These are phyloP conservation scores for Alviniconcha marisindica DNA, from an alignment of 1,140 invertebrate genomes.

Conservation along the genomic window DNA sequence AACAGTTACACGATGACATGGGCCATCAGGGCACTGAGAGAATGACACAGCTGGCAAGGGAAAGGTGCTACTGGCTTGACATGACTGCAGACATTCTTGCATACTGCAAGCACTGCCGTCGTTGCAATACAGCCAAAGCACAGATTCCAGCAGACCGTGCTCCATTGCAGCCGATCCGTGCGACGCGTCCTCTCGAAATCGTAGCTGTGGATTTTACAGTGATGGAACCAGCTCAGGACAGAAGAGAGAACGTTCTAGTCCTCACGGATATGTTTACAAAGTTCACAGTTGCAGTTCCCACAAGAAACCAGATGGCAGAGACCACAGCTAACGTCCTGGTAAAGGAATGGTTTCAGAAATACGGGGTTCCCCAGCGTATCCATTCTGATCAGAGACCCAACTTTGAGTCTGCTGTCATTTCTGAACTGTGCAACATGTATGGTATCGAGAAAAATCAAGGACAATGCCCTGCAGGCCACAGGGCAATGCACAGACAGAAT, in stretches of 20 bases:
- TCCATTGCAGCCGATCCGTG: conserved; percentile 34
- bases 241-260: conserved; percentile 53
- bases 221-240: conserved; percentile 35
- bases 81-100: conserved; percentile 42
- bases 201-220: conserved; percentile 48
- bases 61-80: conserved; percentile 22
- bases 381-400: conserved; percentile 44
- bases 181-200: conserved; percentile 38
- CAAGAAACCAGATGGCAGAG: conserved; percentile 39
- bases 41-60: conserved; percentile 32
- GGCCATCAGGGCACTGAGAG: neutral
- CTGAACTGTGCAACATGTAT: neutral
- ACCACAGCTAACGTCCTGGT: conserved; percentile 40
- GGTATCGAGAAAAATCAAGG: conserved; percentile 30
- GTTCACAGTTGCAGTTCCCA: conserved; percentile 39
- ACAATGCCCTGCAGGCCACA: conserved; percentile 22
- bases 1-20: neutral
- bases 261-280: conserved; percentile 55
- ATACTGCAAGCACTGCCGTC: conserved; percentile 38
- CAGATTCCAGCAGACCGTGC: conserved; percentile 28
- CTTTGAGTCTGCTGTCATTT: conserved; percentile 27
- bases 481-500: conserved; percentile 7
- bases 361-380: conserved; percentile 42
- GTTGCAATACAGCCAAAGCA: conserved; percentile 37
- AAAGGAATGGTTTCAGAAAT: conserved; percentile 45